Conservation (phyloP, 2,797 vertebrate species). For the Alexandromys oeconomus region DNA sequence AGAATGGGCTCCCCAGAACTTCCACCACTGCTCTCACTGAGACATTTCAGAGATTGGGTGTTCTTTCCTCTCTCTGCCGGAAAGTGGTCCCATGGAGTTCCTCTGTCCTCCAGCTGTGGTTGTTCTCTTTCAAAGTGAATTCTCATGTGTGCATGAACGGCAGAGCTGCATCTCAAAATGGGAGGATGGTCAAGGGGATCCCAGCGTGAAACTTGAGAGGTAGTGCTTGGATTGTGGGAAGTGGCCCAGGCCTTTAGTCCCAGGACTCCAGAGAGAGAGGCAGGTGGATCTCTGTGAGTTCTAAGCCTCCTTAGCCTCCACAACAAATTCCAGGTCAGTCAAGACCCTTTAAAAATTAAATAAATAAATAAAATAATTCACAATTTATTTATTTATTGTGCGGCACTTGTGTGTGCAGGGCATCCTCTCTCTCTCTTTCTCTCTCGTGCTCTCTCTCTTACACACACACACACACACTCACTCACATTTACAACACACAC, state of each 20-base stretch:
- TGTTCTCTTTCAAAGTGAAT: neutral
- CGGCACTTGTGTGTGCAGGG: neutral
- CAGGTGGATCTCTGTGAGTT: neutral
- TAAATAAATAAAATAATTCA: neutral
- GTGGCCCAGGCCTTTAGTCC: neutral
- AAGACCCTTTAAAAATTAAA: neutral
- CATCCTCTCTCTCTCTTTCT: neutral
- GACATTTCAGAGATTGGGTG: neutral
- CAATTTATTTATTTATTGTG: neutral
- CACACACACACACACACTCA: too few relatives aligned
- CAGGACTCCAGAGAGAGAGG: neutral
- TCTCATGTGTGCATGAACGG: neutral
- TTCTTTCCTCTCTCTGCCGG: neutral
- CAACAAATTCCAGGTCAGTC: neutral
- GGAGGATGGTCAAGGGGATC: neutral
- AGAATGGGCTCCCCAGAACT: too few relatives aligned
- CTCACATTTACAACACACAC: too few relatives aligned
- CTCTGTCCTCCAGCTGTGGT: neutral
- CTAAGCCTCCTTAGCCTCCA: neutral
- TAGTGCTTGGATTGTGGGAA: neutral
- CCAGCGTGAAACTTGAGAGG: neutral
- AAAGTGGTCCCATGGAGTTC: neutral
- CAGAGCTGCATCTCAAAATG: neutral
- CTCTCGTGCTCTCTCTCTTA: too few relatives aligned
- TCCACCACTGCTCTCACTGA: neutral